Evolutionary conservation across 53 echinoderm and acorn worm species (phyloP), one percentile per base, ranked within the genome.

Genomic region (Glandiceps talaboti): DNA sequence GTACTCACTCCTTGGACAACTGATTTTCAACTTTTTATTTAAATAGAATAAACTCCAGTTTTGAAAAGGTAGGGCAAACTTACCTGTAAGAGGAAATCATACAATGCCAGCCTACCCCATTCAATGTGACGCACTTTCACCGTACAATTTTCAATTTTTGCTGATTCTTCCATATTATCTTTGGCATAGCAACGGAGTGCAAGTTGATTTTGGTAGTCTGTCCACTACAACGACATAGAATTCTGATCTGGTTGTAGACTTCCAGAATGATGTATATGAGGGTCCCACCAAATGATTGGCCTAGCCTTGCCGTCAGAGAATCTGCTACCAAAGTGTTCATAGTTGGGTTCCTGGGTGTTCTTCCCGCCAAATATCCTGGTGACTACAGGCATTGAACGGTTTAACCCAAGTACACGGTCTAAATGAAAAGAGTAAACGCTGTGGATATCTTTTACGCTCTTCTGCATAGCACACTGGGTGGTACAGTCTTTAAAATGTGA

Each of bases 331-430:
- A 45, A 45, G 6, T 45, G 6, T 45, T 6, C 64, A 45, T 12
- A 45, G 6, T 6, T 20, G 6, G 6, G 6, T 12, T 45, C 64
- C 6, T 45, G 6, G 6, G 64, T 45, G n/a, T n/a, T n/a, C 64
- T 45, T 45, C 64, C 64, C 64, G 64, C 64, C 64, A 45, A 45
- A 45, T 45, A 6, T 84, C 80, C 90, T 88, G 78, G 85, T 87
- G 20, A 92, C 90, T 26, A 87, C 87, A 77, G 89, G 90, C 75
- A 90, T 84, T 73, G 90, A 83, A 33, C 92, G 85, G 78, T 88
- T 88, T 80, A 92, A 88, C 45, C 96, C 92, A 84, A 95, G 85
- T 28, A 92, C 90, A 33, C 96, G 82, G 81, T 95, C 96, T 64
- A 95, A 77, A 85, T 95, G 96, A 79, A 89, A 95, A 26, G 96